Percentiles rank a stretch among this genome's conserved stretches.
Evolutionary conservation across 2,113 vertebrate species (phyloP).

Genomic region (Limnothrissa miodon): DNA sequence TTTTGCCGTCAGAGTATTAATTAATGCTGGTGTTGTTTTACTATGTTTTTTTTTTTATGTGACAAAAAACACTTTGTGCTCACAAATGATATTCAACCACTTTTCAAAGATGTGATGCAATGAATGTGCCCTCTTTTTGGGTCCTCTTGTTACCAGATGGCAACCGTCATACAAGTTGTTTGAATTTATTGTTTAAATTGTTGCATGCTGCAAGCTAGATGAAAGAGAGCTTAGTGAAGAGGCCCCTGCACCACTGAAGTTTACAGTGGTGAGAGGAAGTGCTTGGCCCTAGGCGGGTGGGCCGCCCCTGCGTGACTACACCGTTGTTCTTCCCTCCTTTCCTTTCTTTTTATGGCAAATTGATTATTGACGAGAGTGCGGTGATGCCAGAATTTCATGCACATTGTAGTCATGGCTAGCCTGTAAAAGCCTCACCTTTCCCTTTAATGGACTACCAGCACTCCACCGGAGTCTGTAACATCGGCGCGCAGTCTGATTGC

Average conservation of each 20-base stretch:
- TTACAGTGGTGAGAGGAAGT: conserved; percentile 48
- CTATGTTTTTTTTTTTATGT: too few relatives aligned
- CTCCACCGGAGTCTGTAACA: conserved; percentile 37
- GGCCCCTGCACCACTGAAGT: conserved; percentile 46
- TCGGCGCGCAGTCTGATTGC: conserved; percentile 52
- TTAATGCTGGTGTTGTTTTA: not conserved
- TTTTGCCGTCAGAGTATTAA: not conserved
- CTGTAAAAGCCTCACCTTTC: conserved; percentile 39
- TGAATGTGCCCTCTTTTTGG: not conserved
- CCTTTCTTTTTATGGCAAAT: conserved; percentile 38
- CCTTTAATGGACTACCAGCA: conserved; percentile 52
- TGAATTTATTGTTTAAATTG: conserved; percentile 38
- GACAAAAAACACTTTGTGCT: not conserved
- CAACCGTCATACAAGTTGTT: conserved; percentile 24
- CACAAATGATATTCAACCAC: not conserved
- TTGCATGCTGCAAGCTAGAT: conserved; percentile 26
- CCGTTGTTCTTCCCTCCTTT: conserved; percentile 31
- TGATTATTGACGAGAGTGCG: conserved; percentile 39
- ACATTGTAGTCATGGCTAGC: conserved; percentile 46
- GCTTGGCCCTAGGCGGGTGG: conserved; percentile 13
- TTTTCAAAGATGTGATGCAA: not conserved
- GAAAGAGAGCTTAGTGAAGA: conserved; percentile 38
- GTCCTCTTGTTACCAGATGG: not conserved
- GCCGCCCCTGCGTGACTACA: conserved; percentile 41
- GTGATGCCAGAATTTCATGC: conserved; percentile 32